phyloP scores from a whole-genome alignment of 2,113 vertebrate genomes.

The Tragelaphus buxtoni region DNA sequence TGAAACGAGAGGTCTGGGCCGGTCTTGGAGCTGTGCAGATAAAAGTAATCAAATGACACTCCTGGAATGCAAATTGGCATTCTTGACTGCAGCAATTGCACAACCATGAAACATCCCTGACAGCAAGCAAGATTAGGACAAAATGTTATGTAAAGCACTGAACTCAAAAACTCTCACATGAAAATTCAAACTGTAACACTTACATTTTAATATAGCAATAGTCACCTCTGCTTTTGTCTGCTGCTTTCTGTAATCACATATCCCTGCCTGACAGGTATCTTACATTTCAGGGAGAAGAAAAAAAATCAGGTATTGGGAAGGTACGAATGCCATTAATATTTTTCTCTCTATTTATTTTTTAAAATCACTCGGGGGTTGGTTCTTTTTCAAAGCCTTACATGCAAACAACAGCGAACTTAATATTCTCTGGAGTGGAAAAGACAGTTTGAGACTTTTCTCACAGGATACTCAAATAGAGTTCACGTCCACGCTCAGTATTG shows the following conservation, averaged over 20 bases:
- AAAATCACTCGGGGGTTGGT: not conserved
- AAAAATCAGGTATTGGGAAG: conserved; percentile 41
- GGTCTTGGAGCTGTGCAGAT: conserved; percentile 87
- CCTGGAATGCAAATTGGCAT: conserved; percentile 96
- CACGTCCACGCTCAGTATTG: conserved; percentile 16
- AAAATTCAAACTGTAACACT: conserved; percentile 82
- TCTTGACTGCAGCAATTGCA: conserved; percentile 89
- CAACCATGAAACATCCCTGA: conserved; percentile 90
- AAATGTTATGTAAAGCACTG: conserved; percentile 88
- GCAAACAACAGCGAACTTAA: conserved; percentile 28
- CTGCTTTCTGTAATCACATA: conserved; percentile 60
- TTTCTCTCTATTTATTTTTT: conserved; percentile 9
- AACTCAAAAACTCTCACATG: conserved; percentile 82
- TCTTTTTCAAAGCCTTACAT: conserved; percentile 28
- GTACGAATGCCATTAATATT: conserved; percentile 45
- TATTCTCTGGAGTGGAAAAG: not conserved
- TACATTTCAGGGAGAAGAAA: conserved; percentile 24
- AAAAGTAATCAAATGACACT: conserved; percentile 97
- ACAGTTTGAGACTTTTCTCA: conserved; percentile 16
- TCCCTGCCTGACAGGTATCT: conserved; percentile 57
- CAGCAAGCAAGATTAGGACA: conserved; percentile 88
- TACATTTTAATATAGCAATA: conserved; percentile 80
- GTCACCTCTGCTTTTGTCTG: conserved; percentile 73
- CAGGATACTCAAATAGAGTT: conserved; percentile 42
- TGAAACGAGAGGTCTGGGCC: conserved; percentile 88